A percentile compares a stretch with the other conserved stretches of the same genome.
Evolutionary conservation across 2,797 vertebrate genomes (phyloP).

Genomic region (Hemibagrus guttatus): DNA sequence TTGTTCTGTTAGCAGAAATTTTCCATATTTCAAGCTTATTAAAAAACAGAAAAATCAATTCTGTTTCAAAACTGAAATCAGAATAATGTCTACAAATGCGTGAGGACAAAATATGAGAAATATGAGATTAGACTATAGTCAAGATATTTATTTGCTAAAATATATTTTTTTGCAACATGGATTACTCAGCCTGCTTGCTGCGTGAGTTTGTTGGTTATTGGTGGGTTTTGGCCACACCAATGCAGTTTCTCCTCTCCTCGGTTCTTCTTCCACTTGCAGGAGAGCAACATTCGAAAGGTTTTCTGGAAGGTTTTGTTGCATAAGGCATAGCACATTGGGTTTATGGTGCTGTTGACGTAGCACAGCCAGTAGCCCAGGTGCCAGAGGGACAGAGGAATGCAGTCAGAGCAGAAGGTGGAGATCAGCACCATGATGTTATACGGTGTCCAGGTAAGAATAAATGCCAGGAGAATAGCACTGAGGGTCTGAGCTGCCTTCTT

Average conservation of each 20-base stretch:
- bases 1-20: not conserved
- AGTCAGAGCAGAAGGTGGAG: slow-evolving; percentile 91
- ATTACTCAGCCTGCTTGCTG: slow-evolving; percentile 1
- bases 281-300: slow-evolving; percentile 94
- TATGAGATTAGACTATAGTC: not conserved
- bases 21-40: not conserved
- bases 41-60: not conserved
- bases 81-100: not conserved
- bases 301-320: slow-evolving; percentile 99
- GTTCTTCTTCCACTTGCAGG: slow-evolving; percentile 92
- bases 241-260: slow-evolving; percentile 84
- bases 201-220: slow-evolving; percentile 24
- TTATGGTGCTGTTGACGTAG: slow-evolving; percentile 98
- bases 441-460: slow-evolving; percentile 97
- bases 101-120: not conserved
- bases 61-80: not conserved
- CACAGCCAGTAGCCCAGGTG: slow-evolving; percentile 98
- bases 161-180: not conserved
- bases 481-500: slow-evolving; percentile 97
- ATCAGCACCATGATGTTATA: slow-evolving; percentile 99
- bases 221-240: slow-evolving; percentile 84
- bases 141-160: not conserved
- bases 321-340: slow-evolving; percentile 97
- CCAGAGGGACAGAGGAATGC: slow-evolving; percentile 91
- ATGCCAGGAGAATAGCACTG: slow-evolving; percentile 95